Evolutionary conservation across 2,113 vertebrate species (phyloP), one percentile per base, ranked within the genome.

Genomic region (Ploceus nigricollis): DNA sequence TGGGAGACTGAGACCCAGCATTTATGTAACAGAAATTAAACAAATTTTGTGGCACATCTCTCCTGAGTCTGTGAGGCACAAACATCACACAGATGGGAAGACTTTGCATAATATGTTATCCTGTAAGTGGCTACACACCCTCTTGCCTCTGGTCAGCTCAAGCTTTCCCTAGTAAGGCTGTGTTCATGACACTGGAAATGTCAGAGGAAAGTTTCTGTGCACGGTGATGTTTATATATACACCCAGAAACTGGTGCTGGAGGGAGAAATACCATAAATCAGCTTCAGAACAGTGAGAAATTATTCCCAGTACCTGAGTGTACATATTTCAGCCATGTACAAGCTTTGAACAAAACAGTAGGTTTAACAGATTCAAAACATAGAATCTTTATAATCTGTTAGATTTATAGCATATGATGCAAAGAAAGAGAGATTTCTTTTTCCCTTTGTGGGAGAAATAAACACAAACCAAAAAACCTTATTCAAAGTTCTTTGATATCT

Each of bases 101-200:
- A 20, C 5, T 24, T 0, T 6, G 1, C 11, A 5, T 7, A 8
- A 44, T 5, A 8, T 14, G 13, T 27, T 78, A 17, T 19, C 48
- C 24, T 40, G 2, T 4, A 50, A 20, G 14, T 15, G 23, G 16
- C 30, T 50, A 4, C 10, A 57, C 2, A 23, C 2, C 3, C 16
- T 51, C 47, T 44, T 0, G 0, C 35, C 35, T 81, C n/a, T 9
- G 12, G 33, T 48, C 13, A 71, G 4, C 18, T 42, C 25, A 48
- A 66, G n/a, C 12, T 23, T 16, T 15, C 10, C 10, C 8, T 11
- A 35, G 13, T n/a, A 44, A 81, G 10, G 13, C 5, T 15, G 3
- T 23, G 8, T 12, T 68, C 28, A 9, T 25, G 18, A 79, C 19
- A 75, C 10, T 3, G 4, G 27, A 60, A 64, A 57, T 3, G 1